These are phyloP conservation scores for Bos javanicus DNA, from an alignment of 2,113 vertebrate species.

Conservation along the genomic window DNA sequence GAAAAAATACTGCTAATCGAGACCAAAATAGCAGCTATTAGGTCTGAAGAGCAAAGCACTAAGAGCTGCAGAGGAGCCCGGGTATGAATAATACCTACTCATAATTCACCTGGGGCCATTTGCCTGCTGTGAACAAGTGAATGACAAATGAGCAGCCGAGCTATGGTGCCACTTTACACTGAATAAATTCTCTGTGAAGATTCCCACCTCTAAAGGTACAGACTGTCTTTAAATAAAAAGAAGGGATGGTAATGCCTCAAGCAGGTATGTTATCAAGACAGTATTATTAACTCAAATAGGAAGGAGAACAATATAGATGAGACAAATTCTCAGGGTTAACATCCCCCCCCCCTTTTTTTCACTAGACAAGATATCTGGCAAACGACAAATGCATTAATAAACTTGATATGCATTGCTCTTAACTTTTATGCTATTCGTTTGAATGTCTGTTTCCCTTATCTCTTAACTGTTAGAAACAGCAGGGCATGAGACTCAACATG, in stretches of 20 bases:
- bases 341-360: background rate
- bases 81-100: conserved; percentile 47
- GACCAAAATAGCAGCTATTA: conserved; percentile 53
- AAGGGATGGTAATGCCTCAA: background rate
- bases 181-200: conserved; percentile 49
- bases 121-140: conserved; percentile 60
- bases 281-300: conserved; percentile 36
- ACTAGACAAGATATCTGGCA: background rate
- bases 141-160: conserved; percentile 41
- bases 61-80: background rate
- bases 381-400: conserved; percentile 36
- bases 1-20: conserved; percentile 31
- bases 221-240: conserved; percentile 56
- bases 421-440: background rate
- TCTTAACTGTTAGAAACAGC: conserved; percentile 7
- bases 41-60: conserved; percentile 31
- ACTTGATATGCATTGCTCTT: background rate
- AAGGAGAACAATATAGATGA: conserved; percentile 13
- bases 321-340: conserved; percentile 15
- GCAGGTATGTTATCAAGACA: background rate
- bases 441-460: conserved; percentile 22
- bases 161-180: conserved; percentile 32
- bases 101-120: conserved; percentile 47
- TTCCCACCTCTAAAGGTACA: conserved; percentile 16
- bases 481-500: background rate